Conservation (phyloP, 2,888 invertebrate genomes). For the Dyspetes luteomarginatus region DNA sequence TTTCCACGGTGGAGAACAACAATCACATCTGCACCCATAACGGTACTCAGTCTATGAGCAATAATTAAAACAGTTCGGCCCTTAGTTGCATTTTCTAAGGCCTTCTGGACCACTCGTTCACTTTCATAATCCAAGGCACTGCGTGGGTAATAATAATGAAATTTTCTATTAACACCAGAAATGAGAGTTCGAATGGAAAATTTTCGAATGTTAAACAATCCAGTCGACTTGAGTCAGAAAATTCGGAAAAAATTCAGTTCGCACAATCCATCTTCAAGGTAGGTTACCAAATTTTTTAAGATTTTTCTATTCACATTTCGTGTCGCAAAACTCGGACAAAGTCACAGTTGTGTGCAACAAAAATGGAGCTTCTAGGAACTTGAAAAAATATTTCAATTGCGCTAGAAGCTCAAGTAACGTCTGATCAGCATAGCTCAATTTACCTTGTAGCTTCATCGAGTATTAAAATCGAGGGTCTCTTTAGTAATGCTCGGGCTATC, state of each 20-base stretch:
- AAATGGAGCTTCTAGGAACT: too few species aligned
- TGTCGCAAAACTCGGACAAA: too few species aligned
- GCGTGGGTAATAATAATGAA: slow-evolving; percentile 68
- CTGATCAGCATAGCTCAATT: too few species aligned
- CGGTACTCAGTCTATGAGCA: slow-evolving; percentile 96
- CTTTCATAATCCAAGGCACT: slow-evolving; percentile 97
- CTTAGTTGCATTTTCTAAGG: slow-evolving; percentile 92
- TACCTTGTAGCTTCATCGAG: slow-evolving; percentile 98
- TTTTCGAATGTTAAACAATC: background rate
- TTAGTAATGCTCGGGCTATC: slow-evolving; percentile 96
- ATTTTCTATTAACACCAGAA: background rate
- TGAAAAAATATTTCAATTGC: background rate
- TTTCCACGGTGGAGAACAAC: slow-evolving; percentile 94
- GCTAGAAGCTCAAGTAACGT: background rate
- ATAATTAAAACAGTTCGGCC: slow-evolving; percentile 97
- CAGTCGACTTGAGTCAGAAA: background rate
- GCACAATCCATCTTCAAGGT: too few species aligned
- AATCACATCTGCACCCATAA: slow-evolving; percentile 95
- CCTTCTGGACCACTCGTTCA: slow-evolving; percentile 94
- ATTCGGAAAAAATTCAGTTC: background rate
- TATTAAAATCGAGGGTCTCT: slow-evolving; percentile 94
- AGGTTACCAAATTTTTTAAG: too few species aligned
- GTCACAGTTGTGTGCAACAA: too few species aligned
- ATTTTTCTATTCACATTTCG: too few species aligned
- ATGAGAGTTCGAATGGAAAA: too few species aligned